Base-by-base conservation (phyloP, 92 coral and sea anemone genomes). In the Siderastrea radians region DNA sequence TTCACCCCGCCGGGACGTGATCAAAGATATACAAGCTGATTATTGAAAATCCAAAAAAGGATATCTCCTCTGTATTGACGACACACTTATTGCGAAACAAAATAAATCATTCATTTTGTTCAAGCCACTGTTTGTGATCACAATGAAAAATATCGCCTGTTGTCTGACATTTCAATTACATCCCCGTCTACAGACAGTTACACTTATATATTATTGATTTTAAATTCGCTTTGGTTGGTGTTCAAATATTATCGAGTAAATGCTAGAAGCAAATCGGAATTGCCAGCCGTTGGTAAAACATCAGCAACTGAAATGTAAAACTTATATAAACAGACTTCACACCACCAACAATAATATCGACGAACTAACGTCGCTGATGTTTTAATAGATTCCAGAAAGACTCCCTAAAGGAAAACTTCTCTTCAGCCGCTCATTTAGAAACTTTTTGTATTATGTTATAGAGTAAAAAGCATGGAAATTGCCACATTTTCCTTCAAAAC, bases 21-120 rank as follows among this genome's bases (percentile, higher is more conserved):
- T 26, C 38, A 26, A 26, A 26, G 38, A 26, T 26, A 26, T 26
- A 26, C 66, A 48, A 70, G 52, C 14, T 70, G 17, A 70, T 46
- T 19, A 47, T 70, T 70, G 45, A 15, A 70, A 10, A 70, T 38
- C 45, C 49, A 46, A 46, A 44, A 48, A 48, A 48, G 17, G 53
- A 46, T 70, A 9, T 48, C 47, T 48, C 66, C 19, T 61, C 66
- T 7, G 61, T 19, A 43, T 26, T 44, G 15, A 15, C 48, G 80
- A 46, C 60, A 52, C 3, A 45, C 43, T 44, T 12, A 4, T 5
- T n/a, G 5, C 12, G 26, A 51, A 67, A 80, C 49, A 68, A 66
- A 80, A 48, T 50, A 80, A 80, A 65, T 65, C 43, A 67, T 80
- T 67, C 74, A 80, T 53, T 65, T 80, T 6, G 4, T 64, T 6